Conservation (phyloP, 2,888 invertebrate genomes). For the Epinotia bilunana region DNA sequence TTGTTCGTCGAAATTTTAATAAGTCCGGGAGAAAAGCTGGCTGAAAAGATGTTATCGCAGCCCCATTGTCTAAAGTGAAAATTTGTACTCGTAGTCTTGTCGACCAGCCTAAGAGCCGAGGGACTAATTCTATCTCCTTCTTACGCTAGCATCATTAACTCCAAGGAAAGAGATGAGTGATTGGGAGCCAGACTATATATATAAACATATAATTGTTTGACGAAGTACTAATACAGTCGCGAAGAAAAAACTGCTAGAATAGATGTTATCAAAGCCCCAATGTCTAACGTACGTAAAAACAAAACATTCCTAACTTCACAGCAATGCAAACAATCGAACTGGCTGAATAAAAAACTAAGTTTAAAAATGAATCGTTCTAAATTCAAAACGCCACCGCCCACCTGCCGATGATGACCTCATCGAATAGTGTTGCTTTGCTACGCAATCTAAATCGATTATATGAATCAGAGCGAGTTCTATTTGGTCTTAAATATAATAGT, state of each 20-base stretch:
- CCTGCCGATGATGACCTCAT: constrained; percentile 61
- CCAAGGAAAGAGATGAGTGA: not conserved
- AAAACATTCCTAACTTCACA: constrained; percentile 21
- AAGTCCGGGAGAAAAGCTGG: constrained; percentile 4
- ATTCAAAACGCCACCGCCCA: constrained; percentile 51
- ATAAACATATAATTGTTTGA: constrained; percentile 21
- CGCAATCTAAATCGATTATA: constrained; percentile 61
- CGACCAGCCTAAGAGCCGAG: no score
- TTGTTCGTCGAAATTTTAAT: constrained; percentile 24
- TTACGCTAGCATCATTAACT: not conserved
- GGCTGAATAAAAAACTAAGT: constrained; percentile 47
- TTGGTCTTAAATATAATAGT: constrained; percentile 56
- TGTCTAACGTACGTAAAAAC: constrained; percentile 22
- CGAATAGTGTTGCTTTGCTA: constrained; percentile 63
- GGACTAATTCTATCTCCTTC: no score
- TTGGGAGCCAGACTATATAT: no score
- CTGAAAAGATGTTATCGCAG: constrained; percentile 26
- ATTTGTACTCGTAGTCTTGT: not conserved
- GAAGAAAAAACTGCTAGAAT: constrained; percentile 8
- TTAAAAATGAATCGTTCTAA: constrained; percentile 52
- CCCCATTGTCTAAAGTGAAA: constrained; percentile 30
- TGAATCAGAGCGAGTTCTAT: constrained; percentile 55
- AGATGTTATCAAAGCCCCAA: constrained; percentile 31
- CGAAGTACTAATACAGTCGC: constrained; percentile 12
- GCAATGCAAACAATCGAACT: constrained; percentile 41